A percentile compares a stretch with the other conserved stretches of the same genome.
Conservation (phyloP, 2,888 invertebrate species). For the Protula sp. region DNA sequence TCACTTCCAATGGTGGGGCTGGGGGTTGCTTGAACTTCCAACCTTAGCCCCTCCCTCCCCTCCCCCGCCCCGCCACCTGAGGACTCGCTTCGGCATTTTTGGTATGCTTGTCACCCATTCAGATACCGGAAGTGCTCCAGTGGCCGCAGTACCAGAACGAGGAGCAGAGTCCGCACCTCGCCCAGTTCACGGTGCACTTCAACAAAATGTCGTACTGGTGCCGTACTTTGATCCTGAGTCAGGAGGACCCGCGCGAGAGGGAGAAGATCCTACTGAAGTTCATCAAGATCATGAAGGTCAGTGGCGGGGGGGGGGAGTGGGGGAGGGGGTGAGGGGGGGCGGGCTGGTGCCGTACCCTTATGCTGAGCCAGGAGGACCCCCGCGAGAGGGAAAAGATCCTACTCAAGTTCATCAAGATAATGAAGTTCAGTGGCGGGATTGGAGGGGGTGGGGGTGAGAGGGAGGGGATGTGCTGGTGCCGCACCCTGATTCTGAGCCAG, state of each 20-base stretch:
- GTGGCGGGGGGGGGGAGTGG: too few relatives aligned
- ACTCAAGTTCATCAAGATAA: conserved; percentile 93
- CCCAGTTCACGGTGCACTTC: conserved; percentile 96
- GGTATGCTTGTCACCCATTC: conserved; percentile 4
- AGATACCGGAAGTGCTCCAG: conserved; percentile 88
- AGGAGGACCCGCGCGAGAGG: conserved; percentile 87
- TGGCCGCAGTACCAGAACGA: conserved; percentile 98
- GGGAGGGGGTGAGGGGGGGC: too few relatives aligned
- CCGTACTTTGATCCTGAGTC: conserved; percentile 83
- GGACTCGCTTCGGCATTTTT: too few relatives aligned
- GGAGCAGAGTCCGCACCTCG: conserved; percentile 92
- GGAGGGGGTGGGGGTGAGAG: too few relatives aligned
- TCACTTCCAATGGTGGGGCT: too few relatives aligned
- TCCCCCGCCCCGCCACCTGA: too few relatives aligned
- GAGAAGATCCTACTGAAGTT: conserved; percentile 87
- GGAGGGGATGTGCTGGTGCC: too few relatives aligned
- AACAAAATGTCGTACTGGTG: conserved; percentile 99
- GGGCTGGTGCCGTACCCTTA: conserved; percentile 88
- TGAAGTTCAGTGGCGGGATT: conserved; percentile 78
- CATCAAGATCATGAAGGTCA: conserved; percentile 90
- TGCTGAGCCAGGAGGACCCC: conserved; percentile 84
- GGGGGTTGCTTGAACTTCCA: too few relatives aligned
- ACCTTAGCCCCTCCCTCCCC: too few relatives aligned
- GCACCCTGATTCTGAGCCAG: conserved; percentile 86
- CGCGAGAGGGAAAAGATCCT: conserved; percentile 86